A percentile compares a stretch with the other conserved stretches of the same genome.
Evolutionary conservation across 2,113 vertebrate species (phyloP).

Genomic region (Piprites chloris): DNA sequence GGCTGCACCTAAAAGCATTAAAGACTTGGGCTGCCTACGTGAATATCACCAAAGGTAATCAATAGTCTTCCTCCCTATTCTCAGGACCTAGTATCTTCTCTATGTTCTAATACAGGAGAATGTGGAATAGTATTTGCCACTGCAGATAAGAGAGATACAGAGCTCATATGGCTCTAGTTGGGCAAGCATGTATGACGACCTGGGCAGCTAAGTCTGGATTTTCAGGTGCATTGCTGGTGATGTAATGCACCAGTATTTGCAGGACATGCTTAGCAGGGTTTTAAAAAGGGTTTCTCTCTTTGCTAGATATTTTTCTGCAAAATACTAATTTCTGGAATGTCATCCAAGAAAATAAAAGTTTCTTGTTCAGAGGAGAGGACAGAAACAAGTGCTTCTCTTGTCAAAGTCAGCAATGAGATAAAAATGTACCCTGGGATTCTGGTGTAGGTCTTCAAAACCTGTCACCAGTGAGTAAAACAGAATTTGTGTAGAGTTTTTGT

Average conservation of each 20-base stretch:
- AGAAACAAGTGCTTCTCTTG: neutral
- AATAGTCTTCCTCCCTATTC: neutral
- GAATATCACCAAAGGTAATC: neutral
- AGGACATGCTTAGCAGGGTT: neutral
- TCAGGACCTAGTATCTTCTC: neutral
- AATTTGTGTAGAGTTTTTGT: neutral
- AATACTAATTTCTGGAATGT: neutral
- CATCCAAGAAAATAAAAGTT: neutral
- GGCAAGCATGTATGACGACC: neutral
- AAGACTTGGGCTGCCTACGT: neutral
- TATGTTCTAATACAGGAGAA: neutral
- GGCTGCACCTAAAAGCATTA: neutral
- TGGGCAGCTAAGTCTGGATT: neutral
- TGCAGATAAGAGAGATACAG: neutral
- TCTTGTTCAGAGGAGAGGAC: neutral
- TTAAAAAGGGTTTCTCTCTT: neutral
- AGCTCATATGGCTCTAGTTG: neutral
- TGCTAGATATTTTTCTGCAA: neutral
- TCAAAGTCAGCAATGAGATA: neutral
- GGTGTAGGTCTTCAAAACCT: neutral
- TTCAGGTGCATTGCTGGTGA: neutral
- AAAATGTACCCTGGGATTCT: neutral
- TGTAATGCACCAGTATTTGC: neutral
- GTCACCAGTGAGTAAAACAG: neutral
- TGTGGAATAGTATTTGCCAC: neutral